phyloP scores from a whole-genome alignment of 2,797 vertebrate genomes.

The Erpetoichthys calabaricus region DNA sequence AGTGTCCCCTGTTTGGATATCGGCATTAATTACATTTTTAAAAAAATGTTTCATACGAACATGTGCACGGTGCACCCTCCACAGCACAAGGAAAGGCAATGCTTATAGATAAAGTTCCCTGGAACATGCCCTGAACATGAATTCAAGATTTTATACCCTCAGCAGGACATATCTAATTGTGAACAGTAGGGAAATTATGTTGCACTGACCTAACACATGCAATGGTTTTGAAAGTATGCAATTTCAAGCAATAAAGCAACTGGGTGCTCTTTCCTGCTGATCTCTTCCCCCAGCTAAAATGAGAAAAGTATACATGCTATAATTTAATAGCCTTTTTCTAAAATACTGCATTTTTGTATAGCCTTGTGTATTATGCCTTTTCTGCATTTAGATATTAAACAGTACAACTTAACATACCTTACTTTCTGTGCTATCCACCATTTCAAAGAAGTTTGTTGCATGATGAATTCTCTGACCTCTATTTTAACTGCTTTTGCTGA shows the following conservation, averaged over 20 bases:
- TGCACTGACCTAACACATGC: conserved; percentile 6
- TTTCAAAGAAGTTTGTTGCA: too few species aligned
- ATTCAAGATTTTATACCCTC: conserved; percentile 5
- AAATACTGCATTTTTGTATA: not conserved
- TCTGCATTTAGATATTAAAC: too few species aligned
- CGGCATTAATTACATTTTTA: too few species aligned
- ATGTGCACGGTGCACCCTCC: too few species aligned
- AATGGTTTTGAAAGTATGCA: not conserved
- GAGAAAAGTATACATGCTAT: conserved; percentile 1
- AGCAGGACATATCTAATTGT: conserved; percentile 4
- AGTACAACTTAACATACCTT: too few species aligned
- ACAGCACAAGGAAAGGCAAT: too few species aligned
- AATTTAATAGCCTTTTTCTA: not conserved
- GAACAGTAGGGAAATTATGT: conserved; percentile 7
- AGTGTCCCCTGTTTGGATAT: too few species aligned
- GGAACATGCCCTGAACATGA: conserved; percentile 18
- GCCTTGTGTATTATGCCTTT: not conserved
- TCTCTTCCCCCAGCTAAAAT: not conserved
- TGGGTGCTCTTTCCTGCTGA: conserved; percentile 3
- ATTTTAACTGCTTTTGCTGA: not conserved
- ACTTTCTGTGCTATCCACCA: too few species aligned
- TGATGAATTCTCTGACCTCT: not conserved
- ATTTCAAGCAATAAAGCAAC: conserved; percentile 4
- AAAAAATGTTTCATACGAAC: too few species aligned
- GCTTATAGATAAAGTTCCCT: not conserved